These are phyloP conservation scores for Adela reaumurella DNA, from an alignment of 2,888 invertebrate genomes.

Conservation along the genomic window DNA sequence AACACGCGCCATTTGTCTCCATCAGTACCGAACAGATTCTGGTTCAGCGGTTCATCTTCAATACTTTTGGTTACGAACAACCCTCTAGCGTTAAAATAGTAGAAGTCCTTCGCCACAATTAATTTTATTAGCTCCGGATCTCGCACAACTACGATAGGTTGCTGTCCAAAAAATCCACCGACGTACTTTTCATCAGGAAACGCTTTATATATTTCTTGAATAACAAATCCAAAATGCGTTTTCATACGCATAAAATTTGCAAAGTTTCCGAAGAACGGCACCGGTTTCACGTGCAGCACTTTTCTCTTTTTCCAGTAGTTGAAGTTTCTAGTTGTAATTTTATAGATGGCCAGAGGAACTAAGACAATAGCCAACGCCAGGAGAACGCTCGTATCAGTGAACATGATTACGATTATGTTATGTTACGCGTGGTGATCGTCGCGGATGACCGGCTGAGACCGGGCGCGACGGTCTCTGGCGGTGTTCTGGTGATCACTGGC, in stretches of 20 bases:
- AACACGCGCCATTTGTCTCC: slow-evolving; percentile 33
- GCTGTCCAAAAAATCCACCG: not conserved
- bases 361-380: too few species aligned
- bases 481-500: too few species aligned
- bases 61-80: slow-evolving; percentile 9
- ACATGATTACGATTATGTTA: too few species aligned
- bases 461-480: too few species aligned
- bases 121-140: not conserved
- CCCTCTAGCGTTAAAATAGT: not conserved
- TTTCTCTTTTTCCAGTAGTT: slow-evolving; percentile 24
- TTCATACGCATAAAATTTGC: slow-evolving; percentile 15
- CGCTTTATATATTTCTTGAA: slow-evolving; percentile 15
- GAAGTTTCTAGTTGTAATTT: slow-evolving; percentile 10
- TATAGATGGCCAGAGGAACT: too few species aligned
- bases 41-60: slow-evolving; percentile 18
- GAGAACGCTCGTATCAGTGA: too few species aligned
- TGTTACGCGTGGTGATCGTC: too few species aligned
- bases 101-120: not conserved
- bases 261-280: slow-evolving; percentile 24
- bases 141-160: not conserved
- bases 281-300: slow-evolving; percentile 19
- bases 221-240: slow-evolving; percentile 13
- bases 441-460: too few species aligned
- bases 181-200: slow-evolving; percentile 11
- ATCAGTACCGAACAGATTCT: slow-evolving; percentile 23